Conservation (phyloP, 1,140 invertebrate genomes). For the Phocides pigmalion region DNA sequence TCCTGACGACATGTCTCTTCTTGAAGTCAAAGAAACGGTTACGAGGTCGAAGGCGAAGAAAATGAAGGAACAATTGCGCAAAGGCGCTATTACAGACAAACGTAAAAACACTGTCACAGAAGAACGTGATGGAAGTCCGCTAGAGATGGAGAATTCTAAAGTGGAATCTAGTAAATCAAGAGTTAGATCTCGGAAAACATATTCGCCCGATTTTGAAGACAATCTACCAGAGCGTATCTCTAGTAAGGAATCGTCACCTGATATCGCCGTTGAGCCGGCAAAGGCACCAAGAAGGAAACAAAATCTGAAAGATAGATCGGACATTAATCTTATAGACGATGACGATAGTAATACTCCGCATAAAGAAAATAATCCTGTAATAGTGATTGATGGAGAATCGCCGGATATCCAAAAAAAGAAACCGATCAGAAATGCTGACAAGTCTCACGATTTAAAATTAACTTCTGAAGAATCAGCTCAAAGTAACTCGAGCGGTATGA, state of each 20-base stretch:
- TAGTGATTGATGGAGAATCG: neutral
- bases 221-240: neutral
- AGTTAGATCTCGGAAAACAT: neutral
- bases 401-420: neutral
- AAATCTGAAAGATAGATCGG: neutral
- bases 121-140: too few relatives aligned
- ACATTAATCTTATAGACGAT: slow-evolving; percentile 1
- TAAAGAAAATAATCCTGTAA: neutral
- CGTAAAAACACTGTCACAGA: too few relatives aligned
- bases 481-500: neutral
- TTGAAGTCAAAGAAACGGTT: neutral
- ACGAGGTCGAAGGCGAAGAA: neutral
- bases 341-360: neutral
- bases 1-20: neutral
- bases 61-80: too few relatives aligned
- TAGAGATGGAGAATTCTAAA: neutral
- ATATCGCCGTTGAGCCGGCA: neutral
- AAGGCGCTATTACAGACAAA: too few relatives aligned
- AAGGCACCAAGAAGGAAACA: neutral
- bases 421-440: neutral
- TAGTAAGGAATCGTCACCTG: slow-evolving; percentile 3
- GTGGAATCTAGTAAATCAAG: neutral
- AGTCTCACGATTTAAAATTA: too few relatives aligned
- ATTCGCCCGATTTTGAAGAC: slow-evolving; percentile 5
- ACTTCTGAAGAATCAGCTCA: neutral